Percentiles rank a stretch among this genome's conserved stretches.
These are phyloP conservation scores for Engraulis encrasicolus DNA, from an alignment of 2,113 vertebrate species.

Conservation along the genomic window DNA sequence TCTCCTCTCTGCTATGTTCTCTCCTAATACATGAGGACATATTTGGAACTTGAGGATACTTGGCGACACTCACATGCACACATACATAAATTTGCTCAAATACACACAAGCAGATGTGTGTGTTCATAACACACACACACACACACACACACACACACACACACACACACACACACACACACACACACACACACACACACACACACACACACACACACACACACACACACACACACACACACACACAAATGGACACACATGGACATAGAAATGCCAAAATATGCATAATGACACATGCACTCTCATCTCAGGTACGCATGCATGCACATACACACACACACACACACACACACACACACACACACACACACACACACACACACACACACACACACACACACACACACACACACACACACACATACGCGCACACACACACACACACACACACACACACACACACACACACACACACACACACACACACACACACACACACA, in stretches of 20 bases:
- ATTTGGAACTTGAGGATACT: not conserved
- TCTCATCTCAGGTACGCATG: no score
- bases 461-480: not conserved
- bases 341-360: not conserved
- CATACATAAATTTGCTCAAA: not conserved
- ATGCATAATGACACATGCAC: no score
- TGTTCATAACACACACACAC: slow-evolving; percentile 6
- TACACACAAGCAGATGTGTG: not conserved
- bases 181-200: not conserved
- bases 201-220: no score
- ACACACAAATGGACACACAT: not conserved
- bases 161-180: not conserved
- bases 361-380: not conserved
- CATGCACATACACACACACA: not conserved
- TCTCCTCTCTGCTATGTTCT: not conserved
- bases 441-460: not conserved
- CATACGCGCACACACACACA: not conserved
- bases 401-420: not conserved
- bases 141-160: not conserved
- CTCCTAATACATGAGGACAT: slow-evolving; percentile 5
- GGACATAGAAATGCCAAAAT: no score
- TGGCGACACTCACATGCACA: not conserved
- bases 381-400: not conserved
- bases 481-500: not conserved
- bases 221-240: no score